These are phyloP conservation scores for Cacoxenus indagator DNA, from an alignment of 2,888 invertebrate genomes.

Conservation along the genomic window DNA sequence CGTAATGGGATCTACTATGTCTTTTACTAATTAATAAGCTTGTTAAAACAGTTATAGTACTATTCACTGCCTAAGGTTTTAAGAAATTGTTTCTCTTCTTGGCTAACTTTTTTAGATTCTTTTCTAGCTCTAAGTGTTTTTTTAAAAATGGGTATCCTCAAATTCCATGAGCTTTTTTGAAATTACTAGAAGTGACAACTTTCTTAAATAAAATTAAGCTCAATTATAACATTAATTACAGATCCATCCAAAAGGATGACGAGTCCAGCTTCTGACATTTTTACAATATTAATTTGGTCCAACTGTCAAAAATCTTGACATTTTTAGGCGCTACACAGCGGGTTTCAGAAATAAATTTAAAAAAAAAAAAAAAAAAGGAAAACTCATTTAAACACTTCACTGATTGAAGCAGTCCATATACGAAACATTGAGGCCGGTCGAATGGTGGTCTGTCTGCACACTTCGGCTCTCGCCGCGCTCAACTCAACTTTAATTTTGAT, in stretches of 20 bases:
- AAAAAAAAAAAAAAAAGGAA: background rate
- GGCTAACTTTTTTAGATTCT: too few relatives aligned
- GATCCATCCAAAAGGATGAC: background rate
- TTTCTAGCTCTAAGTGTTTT: too few relatives aligned
- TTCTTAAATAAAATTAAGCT: conserved; percentile 5
- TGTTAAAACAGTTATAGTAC: too few relatives aligned
- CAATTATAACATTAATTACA: conserved; percentile 8
- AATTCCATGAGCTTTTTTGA: too few relatives aligned
- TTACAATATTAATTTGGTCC: background rate
- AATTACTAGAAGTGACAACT: too few relatives aligned
- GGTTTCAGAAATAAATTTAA: background rate
- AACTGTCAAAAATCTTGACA: conserved; percentile 8
- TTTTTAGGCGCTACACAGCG: background rate
- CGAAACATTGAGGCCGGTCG: background rate
- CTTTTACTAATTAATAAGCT: too few relatives aligned
- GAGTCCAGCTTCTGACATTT: background rate
- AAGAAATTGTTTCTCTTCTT: too few relatives aligned
- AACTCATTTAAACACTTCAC: background rate
- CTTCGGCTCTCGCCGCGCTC: conserved; percentile 18
- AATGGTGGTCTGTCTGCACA: background rate
- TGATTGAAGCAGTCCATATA: background rate
- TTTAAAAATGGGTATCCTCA: too few relatives aligned
- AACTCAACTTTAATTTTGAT: conserved; percentile 45
- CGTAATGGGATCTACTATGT: too few relatives aligned
- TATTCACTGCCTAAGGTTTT: too few relatives aligned